A percentile compares a stretch with the other conserved stretches of the same genome.
Evolutionary conservation across 1,140 invertebrate genomes (phyloP).

Genomic region (Drosophila suzukii): DNA sequence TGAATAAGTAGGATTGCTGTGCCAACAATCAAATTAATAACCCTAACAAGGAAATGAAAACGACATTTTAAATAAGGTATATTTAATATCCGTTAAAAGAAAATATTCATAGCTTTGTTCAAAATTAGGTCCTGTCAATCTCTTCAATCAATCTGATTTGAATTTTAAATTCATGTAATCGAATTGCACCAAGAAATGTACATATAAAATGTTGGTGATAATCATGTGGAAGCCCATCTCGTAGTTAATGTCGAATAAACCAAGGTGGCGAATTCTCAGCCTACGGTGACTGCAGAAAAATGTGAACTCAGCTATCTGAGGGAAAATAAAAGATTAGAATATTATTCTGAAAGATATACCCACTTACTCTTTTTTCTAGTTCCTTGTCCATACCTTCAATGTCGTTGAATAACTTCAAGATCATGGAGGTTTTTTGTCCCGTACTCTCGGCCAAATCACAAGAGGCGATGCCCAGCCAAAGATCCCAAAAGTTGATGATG

Average conservation of each 20-base stretch:
- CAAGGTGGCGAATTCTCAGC: conserved; percentile 33
- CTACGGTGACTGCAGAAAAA: conserved; percentile 46
- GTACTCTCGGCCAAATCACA: conserved; percentile 41
- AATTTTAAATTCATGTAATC: conserved; percentile 55
- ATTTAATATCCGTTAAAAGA: background rate
- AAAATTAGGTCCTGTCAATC: no score
- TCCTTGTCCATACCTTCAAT: background rate
- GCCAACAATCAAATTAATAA: no score
- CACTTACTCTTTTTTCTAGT: conserved; percentile 40
- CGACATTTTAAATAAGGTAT: no score
- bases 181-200: conserved; percentile 62
- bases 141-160: background rate
- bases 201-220: conserved; percentile 42
- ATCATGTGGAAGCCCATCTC: conserved; percentile 57
- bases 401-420: conserved; percentile 49
- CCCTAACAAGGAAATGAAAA: no score
- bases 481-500: conserved; percentile 43
- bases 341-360: background rate
- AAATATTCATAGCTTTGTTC: background rate
- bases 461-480: conserved; percentile 43
- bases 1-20: no score
- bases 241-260: conserved; percentile 48
- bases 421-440: conserved; percentile 26
- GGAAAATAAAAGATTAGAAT: background rate
- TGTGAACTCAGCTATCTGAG: conserved; percentile 46